phyloP scores from a whole-genome alignment of 2,797 vertebrate genomes.

The Anolis apletophallus region DNA sequence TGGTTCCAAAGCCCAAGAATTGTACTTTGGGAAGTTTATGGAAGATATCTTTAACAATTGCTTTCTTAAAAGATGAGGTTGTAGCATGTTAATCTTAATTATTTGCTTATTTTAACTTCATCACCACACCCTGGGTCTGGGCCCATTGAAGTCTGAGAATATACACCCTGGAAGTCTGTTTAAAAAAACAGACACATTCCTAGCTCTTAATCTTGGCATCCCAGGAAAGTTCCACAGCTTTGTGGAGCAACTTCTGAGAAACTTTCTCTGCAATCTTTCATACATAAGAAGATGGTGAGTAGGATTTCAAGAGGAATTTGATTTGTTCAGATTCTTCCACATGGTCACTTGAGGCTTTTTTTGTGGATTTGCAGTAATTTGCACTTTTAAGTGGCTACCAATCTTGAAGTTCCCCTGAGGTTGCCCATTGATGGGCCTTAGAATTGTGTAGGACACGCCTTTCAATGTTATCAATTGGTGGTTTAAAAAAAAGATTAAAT shows the following conservation, averaged over 20 bases:
- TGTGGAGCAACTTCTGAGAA: not conserved
- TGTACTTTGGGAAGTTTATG: constrained; percentile 27
- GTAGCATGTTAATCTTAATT: constrained; percentile 6
- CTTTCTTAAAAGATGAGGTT: constrained; percentile 7
- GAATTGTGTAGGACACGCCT: not conserved
- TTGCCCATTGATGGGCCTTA: not conserved
- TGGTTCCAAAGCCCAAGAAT: constrained; percentile 4
- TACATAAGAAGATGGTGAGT: too few species aligned
- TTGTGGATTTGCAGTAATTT: not conserved
- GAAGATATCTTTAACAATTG: not conserved
- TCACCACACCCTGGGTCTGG: not conserved
- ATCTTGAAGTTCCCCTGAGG: not conserved
- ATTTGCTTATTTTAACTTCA: constrained; percentile 14
- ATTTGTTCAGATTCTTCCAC: not conserved
- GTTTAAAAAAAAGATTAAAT: not conserved
- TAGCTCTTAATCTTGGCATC: not conserved
- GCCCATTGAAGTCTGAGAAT: not conserved
- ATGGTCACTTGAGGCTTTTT: not conserved
- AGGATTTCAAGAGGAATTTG: not conserved
- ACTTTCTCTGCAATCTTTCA: not conserved
- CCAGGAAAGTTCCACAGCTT: not conserved
- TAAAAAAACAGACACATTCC: not conserved
- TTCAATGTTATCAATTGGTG: constrained; percentile 19
- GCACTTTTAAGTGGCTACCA: not conserved
- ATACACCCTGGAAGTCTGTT: not conserved